Conservation (phyloP, 1,140 invertebrate species). For the Gryon sp. region DNA sequence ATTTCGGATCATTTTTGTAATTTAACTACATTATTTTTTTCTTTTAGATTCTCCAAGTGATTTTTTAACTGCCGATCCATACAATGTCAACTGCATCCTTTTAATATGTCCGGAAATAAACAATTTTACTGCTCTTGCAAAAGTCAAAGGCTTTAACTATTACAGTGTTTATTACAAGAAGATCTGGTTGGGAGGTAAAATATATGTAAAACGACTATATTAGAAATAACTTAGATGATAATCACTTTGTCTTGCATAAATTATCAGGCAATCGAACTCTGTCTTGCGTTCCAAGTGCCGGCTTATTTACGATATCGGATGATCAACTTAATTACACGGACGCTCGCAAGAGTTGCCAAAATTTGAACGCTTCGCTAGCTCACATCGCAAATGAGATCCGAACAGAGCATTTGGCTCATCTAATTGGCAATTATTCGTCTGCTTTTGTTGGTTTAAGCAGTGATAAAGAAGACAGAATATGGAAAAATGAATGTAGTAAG, state of each 20-base stretch:
- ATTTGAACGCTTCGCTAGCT: conserved; percentile 81
- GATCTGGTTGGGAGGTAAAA: conserved; percentile 58
- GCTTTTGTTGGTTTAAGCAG: conserved; percentile 82
- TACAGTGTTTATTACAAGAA: conserved; percentile 78
- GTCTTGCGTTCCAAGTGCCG: conserved; percentile 81
- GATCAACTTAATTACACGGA: conserved; percentile 80
- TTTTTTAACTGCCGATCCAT: conserved; percentile 19
- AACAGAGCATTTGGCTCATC: conserved; percentile 80
- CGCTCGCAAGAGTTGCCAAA: conserved; percentile 79
- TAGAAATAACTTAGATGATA: not conserved
- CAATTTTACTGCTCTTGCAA: conserved; percentile 77
- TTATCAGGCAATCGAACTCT: conserved; percentile 79
- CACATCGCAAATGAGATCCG: conserved; percentile 81
- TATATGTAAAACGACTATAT: too few species aligned
- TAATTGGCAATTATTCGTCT: conserved; percentile 72
- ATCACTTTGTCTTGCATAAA: conserved; percentile 24
- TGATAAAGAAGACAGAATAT: conserved; percentile 69
- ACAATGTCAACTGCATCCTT: conserved; percentile 76
- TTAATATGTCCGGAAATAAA: conserved; percentile 82
- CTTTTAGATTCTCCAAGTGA: conserved; percentile 23
- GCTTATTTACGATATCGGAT: conserved; percentile 81
- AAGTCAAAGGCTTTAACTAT: conserved; percentile 81
- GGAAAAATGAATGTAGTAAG: conserved; percentile 76
- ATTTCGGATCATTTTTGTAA: not conserved
- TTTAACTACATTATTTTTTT: conserved; percentile 16